Evolutionary conservation across 1,140 invertebrate genomes (phyloP), one percentile per base, ranked within the genome.

Genomic region (Dysdera silvatica): DNA sequence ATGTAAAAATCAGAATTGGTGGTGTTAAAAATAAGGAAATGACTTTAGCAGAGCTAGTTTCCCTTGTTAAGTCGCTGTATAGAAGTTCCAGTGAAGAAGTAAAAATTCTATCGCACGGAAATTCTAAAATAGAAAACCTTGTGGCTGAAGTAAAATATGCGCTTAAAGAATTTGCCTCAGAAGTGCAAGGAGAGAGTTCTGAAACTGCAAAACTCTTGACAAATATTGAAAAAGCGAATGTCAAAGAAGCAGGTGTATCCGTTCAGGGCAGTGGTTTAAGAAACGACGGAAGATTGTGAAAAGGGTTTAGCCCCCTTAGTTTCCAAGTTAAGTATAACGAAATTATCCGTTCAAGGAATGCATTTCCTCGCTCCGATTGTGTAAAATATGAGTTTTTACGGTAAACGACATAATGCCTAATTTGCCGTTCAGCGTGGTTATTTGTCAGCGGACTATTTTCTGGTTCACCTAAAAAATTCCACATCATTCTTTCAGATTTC

Each of bases 401-500:
- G 4, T 18, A 37, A 16, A n/a, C 32, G 29, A 56, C 54, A 31
- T 57, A 57, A n/a, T 57, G 54, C 24, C 35, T 33, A 20, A 57
- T 57, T 31, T 57, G 35, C 18, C 20, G 35, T 20, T 57, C 35
- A 41, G 33, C 54, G 32, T 47, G 54, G 54, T 57, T 57, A 23
- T 54, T 57, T 47, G 54, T 57, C 54, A 57, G 54, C 35, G 54
- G 54, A 57, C 40, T 57, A 3, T 57, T 57, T 57, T 57, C 54
- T 57, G 35, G 54, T 10, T 57, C 54, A 47, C 43, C 35, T 1
- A 57, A 57, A 58, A 58, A 45, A 23, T 58, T 58, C 55, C 35
- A 58, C 55, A 58, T 58, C 37, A 43, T 41, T 58, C 18, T 33
- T 51, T 51, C 23, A 1, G 37, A 43, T 41, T 57, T 57, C 37